Conservation (phyloP, 2,797 vertebrate genomes). For the Chelon labrosus region DNA sequence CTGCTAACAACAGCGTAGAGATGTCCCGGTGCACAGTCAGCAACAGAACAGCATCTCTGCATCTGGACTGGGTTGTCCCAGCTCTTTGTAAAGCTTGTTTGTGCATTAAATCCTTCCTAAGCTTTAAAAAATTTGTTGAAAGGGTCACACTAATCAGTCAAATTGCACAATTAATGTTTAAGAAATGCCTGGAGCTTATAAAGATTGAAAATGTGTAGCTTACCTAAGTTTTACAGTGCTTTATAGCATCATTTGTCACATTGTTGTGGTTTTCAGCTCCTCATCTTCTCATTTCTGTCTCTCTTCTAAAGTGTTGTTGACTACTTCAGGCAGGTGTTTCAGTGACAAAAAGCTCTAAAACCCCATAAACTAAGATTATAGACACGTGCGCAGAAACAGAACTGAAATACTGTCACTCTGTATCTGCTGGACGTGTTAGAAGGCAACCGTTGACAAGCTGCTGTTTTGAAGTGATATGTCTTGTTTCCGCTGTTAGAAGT, state of each 20-base stretch:
- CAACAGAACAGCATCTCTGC: slow-evolving; percentile 15
- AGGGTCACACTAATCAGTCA: background rate
- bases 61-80: slow-evolving; percentile 7
- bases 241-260: background rate
- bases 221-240: background rate
- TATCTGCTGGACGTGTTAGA: too few relatives aligned
- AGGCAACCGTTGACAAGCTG: too few relatives aligned
- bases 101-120: background rate
- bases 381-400: too few relatives aligned
- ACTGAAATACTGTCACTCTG: too few relatives aligned
- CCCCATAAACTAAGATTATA: background rate
- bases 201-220: background rate
- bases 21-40: slow-evolving; percentile 13
- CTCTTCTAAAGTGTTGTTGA: background rate
- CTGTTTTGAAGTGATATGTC: too few relatives aligned
- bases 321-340: background rate
- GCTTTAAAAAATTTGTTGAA: background rate
- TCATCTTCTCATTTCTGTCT: background rate
- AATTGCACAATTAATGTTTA: background rate
- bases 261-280: background rate
- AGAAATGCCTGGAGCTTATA: background rate
- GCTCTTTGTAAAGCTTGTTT: background rate
- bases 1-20: slow-evolving; percentile 15
- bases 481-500: too few relatives aligned
- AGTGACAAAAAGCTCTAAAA: background rate